A percentile compares a stretch with the other conserved stretches of the same genome.
phyloP scores from a whole-genome alignment of 2,888 invertebrate species.

The Tetrapedia diversipes region DNA sequence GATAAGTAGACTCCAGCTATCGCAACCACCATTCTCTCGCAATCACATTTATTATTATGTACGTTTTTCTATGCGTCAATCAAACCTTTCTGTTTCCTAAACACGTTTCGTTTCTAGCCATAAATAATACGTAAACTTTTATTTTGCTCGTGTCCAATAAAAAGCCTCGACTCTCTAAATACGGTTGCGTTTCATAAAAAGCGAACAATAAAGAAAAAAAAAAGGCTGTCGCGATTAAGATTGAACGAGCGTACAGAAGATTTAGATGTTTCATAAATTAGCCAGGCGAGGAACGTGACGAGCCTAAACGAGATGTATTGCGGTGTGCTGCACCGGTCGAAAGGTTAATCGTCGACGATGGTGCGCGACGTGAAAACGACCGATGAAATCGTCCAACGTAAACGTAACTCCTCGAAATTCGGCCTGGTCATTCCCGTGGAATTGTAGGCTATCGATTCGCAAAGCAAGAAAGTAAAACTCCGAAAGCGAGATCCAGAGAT shows the following conservation, averaged over 20 bases:
- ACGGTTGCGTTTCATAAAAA: no score
- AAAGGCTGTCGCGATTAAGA: background rate
- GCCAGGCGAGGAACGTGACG: background rate
- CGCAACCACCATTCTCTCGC: no score
- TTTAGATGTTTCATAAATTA: background rate
- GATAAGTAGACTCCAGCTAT: no score
- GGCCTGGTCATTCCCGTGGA: background rate
- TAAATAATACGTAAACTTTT: no score
- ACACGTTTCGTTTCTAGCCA: no score
- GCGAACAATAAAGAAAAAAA: no score
- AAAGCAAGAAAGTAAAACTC: slow-evolving; percentile 50
- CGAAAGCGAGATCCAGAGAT: slow-evolving; percentile 52
- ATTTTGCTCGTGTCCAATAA: no score
- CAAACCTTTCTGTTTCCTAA: no score
- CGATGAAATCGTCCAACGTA: slow-evolving; percentile 8
- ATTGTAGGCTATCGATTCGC: slow-evolving; percentile 22
- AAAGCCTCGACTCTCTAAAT: no score
- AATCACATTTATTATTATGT: no score
- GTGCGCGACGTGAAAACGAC: background rate
- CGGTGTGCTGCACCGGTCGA: background rate
- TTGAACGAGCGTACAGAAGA: background rate
- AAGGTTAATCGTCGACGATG: background rate
- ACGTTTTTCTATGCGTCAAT: no score
- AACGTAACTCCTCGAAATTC: slow-evolving; percentile 6
- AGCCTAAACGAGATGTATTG: background rate